Conservation (phyloP, 2,797 vertebrate species). For the Acipenser oxyrinchus region DNA sequence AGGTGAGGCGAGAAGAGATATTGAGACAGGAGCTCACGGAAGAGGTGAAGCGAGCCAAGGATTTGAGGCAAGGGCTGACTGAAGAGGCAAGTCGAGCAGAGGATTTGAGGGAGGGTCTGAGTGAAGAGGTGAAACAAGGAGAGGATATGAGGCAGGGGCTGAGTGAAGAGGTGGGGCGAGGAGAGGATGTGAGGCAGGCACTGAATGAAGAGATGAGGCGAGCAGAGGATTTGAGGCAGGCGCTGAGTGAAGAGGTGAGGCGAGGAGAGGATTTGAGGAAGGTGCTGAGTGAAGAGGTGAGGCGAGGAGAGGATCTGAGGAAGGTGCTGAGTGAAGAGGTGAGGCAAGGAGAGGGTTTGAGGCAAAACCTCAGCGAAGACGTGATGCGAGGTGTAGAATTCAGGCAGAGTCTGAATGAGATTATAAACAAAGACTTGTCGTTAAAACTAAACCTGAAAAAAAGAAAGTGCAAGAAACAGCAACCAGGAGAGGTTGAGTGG, state of each 20-base stretch:
- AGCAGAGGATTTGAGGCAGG: conserved; percentile 4
- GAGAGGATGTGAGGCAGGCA: background rate
- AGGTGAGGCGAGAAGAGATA: conserved; percentile 27
- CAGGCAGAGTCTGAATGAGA: no score
- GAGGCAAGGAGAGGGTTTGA: conserved; percentile 1
- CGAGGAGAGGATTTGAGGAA: conserved; percentile 33
- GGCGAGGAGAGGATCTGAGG: conserved; percentile 1
- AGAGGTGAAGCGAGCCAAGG: conserved; percentile 28
- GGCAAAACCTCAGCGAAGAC: no score
- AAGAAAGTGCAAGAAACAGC: no score
- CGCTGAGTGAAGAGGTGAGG: conserved; percentile 10
- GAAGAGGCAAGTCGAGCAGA: conserved; percentile 25
- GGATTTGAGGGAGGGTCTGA: no score
- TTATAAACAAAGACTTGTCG: no score
- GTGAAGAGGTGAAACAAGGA: no score
- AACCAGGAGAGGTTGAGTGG: no score
- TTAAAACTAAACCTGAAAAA: no score
- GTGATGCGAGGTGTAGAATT: no score
- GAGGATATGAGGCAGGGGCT: no score
- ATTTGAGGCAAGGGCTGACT: conserved; percentile 34
- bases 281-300: conserved; percentile 30
- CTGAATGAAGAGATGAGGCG: conserved; percentile 9
- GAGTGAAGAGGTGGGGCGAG: conserved; percentile 12
- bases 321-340: conserved; percentile 14
- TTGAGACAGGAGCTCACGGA: conserved; percentile 21